Percentiles rank a stretch among this genome's conserved stretches.
Evolutionary conservation across 2,797 vertebrate species (phyloP).

Genomic region (Notamacropus eugenii): DNA sequence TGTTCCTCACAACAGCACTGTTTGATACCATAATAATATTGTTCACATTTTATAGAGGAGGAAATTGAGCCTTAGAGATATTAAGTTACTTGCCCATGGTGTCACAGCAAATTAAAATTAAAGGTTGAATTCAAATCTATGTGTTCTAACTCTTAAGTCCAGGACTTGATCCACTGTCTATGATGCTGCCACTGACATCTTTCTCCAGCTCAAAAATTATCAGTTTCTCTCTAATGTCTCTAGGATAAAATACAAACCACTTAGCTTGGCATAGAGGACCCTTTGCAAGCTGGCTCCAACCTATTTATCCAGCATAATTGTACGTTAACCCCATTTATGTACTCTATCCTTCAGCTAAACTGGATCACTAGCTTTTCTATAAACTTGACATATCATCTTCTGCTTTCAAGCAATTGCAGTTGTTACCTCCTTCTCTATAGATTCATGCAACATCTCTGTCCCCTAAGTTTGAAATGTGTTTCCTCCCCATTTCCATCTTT

Average conservation of each 20-base stretch:
- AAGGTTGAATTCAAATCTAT: not conserved
- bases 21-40: not conserved
- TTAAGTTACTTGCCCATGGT: not conserved
- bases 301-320: not conserved
- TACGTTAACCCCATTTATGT: not conserved
- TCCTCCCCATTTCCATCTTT: not conserved
- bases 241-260: not conserved
- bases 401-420: not conserved
- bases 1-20: not conserved
- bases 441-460: not conserved
- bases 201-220: not conserved
- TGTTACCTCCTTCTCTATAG: not conserved
- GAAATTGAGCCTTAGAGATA: not conserved
- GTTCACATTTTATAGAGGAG: not conserved
- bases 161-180: not conserved
- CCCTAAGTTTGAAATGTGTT: not conserved
- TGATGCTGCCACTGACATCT: not conserved
- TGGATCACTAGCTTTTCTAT: not conserved
- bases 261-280: not conserved
- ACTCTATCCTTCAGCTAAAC: not conserved
- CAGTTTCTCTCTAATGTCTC: not conserved
- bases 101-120: not conserved
- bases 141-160: not conserved
- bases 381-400: not conserved
- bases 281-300: not conserved